A percentile compares a stretch with the other conserved stretches of the same genome.
phyloP scores from a whole-genome alignment of 1,140 invertebrate species.

The Subanguina moxae region DNA sequence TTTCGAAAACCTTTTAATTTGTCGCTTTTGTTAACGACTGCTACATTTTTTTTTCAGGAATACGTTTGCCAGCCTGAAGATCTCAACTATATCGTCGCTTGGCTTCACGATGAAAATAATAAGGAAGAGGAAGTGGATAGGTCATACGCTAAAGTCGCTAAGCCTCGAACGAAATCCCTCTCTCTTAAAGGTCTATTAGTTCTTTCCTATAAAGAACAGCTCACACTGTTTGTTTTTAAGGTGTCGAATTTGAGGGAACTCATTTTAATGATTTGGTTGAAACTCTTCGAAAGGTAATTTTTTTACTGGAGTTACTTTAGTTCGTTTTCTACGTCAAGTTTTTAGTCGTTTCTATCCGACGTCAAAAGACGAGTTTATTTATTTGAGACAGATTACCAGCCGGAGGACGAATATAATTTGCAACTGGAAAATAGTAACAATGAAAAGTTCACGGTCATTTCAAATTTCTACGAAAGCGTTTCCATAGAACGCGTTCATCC shows the following conservation, averaged over 20 bases:
- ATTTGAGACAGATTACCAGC: conserved; percentile 8
- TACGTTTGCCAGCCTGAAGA: conserved; percentile 11
- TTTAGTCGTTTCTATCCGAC: conserved; percentile 1
- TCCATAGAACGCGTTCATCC: too few relatives aligned
- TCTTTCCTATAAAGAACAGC: neutral
- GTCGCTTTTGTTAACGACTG: neutral
- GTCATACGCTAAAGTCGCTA: too few relatives aligned
- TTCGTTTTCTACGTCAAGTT: neutral
- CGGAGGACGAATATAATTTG: neutral
- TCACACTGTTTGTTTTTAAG: conserved; percentile 1
- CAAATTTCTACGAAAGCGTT: neutral
- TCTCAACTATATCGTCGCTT: conserved; percentile 5
- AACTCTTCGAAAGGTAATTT: conserved; percentile 5
- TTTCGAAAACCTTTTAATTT: neutral
- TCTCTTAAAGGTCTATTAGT: too few relatives aligned
- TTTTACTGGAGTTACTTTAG: neutral
- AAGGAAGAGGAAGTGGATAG: neutral
- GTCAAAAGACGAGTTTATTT: neutral
- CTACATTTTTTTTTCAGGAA: conserved; percentile 20
- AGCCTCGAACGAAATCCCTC: too few relatives aligned
- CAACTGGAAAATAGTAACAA: neutral
- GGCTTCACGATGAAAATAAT: conserved; percentile 9
- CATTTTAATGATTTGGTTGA: neutral
- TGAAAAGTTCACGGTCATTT: neutral
- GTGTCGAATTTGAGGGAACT: conserved; percentile 9